Evolutionary conservation across 2,797 vertebrate species (phyloP).

Genomic region (Sebastes oblongus): DNA sequence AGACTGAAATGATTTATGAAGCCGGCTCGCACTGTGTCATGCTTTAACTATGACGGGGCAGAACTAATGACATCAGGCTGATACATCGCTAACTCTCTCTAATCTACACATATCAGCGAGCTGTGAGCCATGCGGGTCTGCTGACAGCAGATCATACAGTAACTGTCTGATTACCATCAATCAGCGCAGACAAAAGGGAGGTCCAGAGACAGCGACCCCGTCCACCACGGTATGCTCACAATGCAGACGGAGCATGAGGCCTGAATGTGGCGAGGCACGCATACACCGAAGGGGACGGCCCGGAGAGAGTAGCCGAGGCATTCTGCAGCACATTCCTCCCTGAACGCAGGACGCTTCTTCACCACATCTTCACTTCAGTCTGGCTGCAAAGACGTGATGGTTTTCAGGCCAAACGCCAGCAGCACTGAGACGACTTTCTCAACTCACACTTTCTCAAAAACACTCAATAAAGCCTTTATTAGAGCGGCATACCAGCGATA

Average conservation of each 20-base stretch:
- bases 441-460: background rate
- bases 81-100: constrained; percentile 9
- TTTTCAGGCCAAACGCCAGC: background rate
- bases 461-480: background rate
- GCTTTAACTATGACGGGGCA: background rate
- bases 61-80: constrained; percentile 43
- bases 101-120: constrained; percentile 40
- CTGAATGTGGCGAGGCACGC: constrained; percentile 38
- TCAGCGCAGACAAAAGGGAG: constrained; percentile 33
- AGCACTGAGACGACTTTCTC: background rate
- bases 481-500: background rate
- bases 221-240: constrained; percentile 46
- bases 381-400: background rate
- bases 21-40: background rate
- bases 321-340: constrained; percentile 61
- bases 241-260: constrained; percentile 41
- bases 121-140: constrained; percentile 15
- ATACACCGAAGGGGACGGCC: constrained; percentile 46
- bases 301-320: constrained; percentile 39
- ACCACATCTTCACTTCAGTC: background rate
- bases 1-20: constrained; percentile 2
- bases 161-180: constrained; percentile 43
- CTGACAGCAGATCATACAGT: constrained; percentile 46
- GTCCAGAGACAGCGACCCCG: constrained; percentile 22
- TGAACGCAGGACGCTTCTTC: background rate